A percentile compares a stretch with the other conserved stretches of the same genome.
These are phyloP conservation scores for Tichodroma muraria DNA, from an alignment of 2,113 vertebrate species.

Conservation along the genomic window DNA sequence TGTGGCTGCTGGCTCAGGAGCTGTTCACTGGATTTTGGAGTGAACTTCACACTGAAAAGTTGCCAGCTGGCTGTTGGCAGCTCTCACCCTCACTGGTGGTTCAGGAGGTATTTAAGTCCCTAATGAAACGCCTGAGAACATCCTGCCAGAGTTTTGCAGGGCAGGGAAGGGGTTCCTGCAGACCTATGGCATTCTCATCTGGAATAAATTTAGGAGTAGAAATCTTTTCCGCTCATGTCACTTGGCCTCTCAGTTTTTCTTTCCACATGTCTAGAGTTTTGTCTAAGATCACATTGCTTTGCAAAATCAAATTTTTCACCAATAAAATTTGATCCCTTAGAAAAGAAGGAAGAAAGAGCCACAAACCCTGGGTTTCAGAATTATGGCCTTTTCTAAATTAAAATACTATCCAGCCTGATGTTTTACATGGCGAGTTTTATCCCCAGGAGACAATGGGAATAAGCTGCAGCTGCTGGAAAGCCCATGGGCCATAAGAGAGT, in stretches of 20 bases:
- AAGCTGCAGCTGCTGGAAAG: not conserved
- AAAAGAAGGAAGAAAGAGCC: not conserved
- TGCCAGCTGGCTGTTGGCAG: not conserved
- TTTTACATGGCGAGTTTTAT: not conserved
- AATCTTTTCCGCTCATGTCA: not conserved
- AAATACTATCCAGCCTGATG: not conserved
- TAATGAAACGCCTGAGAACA: not conserved
- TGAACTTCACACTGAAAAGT: rapidly evolving
- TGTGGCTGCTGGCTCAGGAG: not conserved
- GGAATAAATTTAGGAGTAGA: not conserved
- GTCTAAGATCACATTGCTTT: not conserved
- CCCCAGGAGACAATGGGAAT: not conserved
- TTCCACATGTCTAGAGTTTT: not conserved
- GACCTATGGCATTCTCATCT: not conserved
- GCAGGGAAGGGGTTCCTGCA: not conserved
- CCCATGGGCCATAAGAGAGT: not conserved
- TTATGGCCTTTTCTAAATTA: not conserved
- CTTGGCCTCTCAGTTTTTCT: not conserved
- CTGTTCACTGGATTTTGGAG: not conserved
- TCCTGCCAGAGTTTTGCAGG: not conserved
- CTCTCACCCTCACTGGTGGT: not conserved
- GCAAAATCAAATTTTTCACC: conserved; percentile 1
- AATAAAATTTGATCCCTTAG: not conserved
- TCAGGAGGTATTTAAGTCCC: not conserved
- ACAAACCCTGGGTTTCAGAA: not conserved